A percentile compares a stretch with the other conserved stretches of the same genome.
phyloP scores from a whole-genome alignment of 37 sponge, comb jelly and placozoan species.

The Haliclona indistincta region DNA sequence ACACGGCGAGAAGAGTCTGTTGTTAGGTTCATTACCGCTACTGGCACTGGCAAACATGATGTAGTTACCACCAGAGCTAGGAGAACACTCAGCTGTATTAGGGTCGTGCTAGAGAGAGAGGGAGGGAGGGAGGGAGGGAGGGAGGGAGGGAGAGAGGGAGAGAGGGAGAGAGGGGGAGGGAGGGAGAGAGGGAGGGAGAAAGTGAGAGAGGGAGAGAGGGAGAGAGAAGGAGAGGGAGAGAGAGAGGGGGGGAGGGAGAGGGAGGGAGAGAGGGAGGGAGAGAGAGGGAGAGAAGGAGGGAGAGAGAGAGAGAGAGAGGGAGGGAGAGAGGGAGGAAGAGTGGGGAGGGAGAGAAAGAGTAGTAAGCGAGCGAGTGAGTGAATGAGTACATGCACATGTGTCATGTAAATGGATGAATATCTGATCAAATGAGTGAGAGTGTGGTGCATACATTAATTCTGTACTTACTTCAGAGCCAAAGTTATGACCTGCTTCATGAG shows the following conservation, averaged over 20 bases:
- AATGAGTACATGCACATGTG: neutral
- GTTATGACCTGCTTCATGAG: slow-evolving; percentile 97
- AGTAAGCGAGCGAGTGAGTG: neutral
- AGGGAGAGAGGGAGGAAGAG: neutral
- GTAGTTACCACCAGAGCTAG: slow-evolving; percentile 60
- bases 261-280: no score
- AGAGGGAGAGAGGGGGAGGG: no score
- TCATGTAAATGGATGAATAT: neutral
- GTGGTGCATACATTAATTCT: neutral
- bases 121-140: no score
- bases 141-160: no score
- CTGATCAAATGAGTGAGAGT: neutral
- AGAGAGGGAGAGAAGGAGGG: no score
- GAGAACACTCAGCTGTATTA: neutral
- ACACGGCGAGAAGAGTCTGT: slow-evolving; percentile 79
- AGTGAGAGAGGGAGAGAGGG: no score
- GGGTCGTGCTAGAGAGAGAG: neutral
- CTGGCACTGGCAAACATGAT: slow-evolving; percentile 90
- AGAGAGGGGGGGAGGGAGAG: no score
- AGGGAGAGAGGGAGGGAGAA: no score
- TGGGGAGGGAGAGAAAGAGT: neutral
- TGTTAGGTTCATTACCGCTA: slow-evolving; percentile 76
- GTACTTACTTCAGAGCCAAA: slow-evolving; percentile 86
- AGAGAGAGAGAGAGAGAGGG: no score
- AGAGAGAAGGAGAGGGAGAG: no score